Evolutionary conservation across 2,888 invertebrate species (phyloP).

Genomic region (Coecobrya sp.): DNA sequence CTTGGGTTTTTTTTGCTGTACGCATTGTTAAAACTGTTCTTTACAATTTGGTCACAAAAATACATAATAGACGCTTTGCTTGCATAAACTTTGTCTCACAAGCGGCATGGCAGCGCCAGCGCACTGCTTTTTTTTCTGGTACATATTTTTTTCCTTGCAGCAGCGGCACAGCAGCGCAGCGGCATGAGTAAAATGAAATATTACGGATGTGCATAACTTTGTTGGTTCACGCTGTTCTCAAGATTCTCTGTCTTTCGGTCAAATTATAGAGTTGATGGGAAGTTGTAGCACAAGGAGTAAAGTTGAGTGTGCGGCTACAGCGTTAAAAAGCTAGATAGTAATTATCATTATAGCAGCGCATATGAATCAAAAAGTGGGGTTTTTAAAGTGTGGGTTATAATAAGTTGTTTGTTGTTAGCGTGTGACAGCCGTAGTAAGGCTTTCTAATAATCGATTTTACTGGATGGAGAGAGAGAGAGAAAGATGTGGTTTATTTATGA

Average conservation of each 20-base stretch:
- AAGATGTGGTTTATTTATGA: conserved; percentile 54
- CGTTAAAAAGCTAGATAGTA: conserved; percentile 30
- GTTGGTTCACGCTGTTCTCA: conserved; percentile 55
- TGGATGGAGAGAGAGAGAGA: conserved; percentile 23
- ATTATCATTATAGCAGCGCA: conserved; percentile 38
- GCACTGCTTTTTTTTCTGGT: background rate
- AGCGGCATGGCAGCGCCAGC: conserved; percentile 25
- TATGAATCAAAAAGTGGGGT: background rate
- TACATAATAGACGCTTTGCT: conserved; percentile 3
- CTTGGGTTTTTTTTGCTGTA: background rate
- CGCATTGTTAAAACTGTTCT: background rate
- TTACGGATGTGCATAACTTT: conserved; percentile 40
- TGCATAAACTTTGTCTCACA: conserved; percentile 11
- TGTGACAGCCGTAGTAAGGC: conserved; percentile 40
- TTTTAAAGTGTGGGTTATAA: conserved; percentile 19
- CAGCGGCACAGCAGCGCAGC: background rate
- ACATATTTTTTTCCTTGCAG: conserved; percentile 9
- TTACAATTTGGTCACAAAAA: background rate
- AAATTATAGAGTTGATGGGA: conserved; percentile 58
- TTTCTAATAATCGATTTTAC: conserved; percentile 35
- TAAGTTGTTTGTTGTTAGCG: conserved; percentile 54
- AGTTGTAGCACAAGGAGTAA: background rate
- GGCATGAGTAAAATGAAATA: conserved; percentile 36
- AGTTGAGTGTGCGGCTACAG: background rate
- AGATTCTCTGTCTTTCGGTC: conserved; percentile 57